Evolutionary conservation across 2,888 invertebrate genomes (phyloP), one percentile per base, ranked within the genome.

Genomic region (Paralinhomoeus sp.): DNA sequence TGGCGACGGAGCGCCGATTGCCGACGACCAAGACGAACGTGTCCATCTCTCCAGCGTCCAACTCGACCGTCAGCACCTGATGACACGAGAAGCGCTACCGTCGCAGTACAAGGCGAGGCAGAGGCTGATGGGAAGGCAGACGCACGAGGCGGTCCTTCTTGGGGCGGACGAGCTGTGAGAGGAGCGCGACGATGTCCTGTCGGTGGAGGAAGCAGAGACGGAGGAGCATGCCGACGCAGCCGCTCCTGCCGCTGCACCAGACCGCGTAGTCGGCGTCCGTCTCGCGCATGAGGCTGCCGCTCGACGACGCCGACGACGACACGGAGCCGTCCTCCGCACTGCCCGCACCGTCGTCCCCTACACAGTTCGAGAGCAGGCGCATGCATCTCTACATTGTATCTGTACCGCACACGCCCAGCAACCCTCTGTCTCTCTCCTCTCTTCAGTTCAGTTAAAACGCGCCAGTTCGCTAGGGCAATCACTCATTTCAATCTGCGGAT

Each of bases 211-310:
- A 74, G 62, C 83, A 83, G 42, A 97, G 69, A 58, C 93, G 89
- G 1, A 91, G 80, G 44, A 93, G 69, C 85, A 93, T 85, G 33
- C 91, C 91, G 62, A 91, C 89, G 56, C 89, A 85, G 61, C 85
- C 87, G 17, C 78, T 75, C 34, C 93, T 71, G 0, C 93, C 93
- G 52, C 84, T 83, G 64, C 91, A 91, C 83, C 91, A 93, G 51
- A 93, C 71, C 1, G 79, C 80, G 66, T 84, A 93, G 44, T 81
- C 73, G 58, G 83, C 84, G 66, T 93, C 91, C 37, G 87, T 87
- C 64, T 93, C 91, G 58, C 87, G 84, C 49, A 77, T 71, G 58
- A 85, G 72, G 1, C 78, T 78, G n/a, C n/a, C n/a, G 36, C 12
- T 27, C 7, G 7, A 5, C 27, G 27, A 5, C 27, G 33, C 48